phyloP scores from a whole-genome alignment of 2,888 invertebrate genomes.

The Callyntrura guangdongensis region DNA sequence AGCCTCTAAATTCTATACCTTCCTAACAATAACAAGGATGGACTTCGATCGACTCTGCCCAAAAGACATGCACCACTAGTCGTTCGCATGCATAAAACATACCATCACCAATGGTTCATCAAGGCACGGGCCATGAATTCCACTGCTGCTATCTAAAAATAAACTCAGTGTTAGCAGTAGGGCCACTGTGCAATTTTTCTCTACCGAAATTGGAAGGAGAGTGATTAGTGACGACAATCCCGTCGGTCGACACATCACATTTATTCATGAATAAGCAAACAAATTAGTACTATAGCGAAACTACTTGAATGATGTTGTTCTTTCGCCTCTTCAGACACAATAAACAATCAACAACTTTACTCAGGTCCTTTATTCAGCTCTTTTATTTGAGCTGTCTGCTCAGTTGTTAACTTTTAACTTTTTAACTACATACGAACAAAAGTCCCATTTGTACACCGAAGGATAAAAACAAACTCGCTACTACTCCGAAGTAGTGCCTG shows the following conservation, averaged over 20 bases:
- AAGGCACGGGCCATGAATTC: neutral
- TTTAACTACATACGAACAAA: neutral
- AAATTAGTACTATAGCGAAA: slow-evolving; percentile 5
- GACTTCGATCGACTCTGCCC: no score
- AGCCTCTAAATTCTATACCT: neutral
- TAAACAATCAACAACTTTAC: neutral
- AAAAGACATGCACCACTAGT: neutral
- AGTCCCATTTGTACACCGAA: neutral
- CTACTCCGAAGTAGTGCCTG: neutral
- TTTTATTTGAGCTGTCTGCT: neutral
- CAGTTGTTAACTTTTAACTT: neutral
- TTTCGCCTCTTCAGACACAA: neutral
- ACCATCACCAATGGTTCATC: neutral
- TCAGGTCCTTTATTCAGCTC: neutral
- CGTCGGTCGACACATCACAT: neutral
- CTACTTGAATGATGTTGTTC: neutral
- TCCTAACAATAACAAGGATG: no score
- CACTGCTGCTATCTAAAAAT: neutral
- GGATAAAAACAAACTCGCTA: neutral
- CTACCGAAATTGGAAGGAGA: neutral
- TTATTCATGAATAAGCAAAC: slow-evolving; percentile 12
- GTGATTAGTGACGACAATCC: slow-evolving; percentile 28
- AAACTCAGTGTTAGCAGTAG: no score
- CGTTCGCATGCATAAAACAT: neutral
- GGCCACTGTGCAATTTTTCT: neutral